Evolutionary conservation across 2,113 vertebrate genomes (phyloP), one percentile per base, ranked within the genome.

Genomic region (Poeciliopsis retropinna): DNA sequence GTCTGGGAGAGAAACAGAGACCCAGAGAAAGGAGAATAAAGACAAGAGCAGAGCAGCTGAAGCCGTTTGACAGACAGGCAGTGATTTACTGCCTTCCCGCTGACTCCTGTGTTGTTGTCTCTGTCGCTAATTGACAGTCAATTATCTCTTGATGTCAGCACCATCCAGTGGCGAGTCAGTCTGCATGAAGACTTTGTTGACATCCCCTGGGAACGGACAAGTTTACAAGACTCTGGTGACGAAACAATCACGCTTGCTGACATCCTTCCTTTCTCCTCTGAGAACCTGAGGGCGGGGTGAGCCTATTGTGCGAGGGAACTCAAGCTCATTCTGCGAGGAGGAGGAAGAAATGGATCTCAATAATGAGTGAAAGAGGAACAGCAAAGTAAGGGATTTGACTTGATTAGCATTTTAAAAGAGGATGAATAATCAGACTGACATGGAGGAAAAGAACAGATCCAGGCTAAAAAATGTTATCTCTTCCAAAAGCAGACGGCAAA

Each of bases 41-140:
- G 80, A 79, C 73, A 78, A 81, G 76, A 76, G 68, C 14, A 32
- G 44, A 65, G 72, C 65, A 74, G 73, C 69, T 72, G 47, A 80
- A 74, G 81, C 75, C 25, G 30, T 31, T 80, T 85, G 87, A 89
- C 81, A 82, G 84, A 83, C 86, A 84, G 75, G 79, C 74, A 73
- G 84, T 87, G 89, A 91, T 93, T 93, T 85, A 80, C 86, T 84
- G 83, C 83, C 75, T 76, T 79, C 81, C 83, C 32, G 76, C 75
- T 28, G 86, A 91, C 79, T 85, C 83, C 72, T 82, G 57, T 62
- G 32, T 80, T 78, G 84, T 89, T 82, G 84, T 87, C 85, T 84
- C 67, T 65, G 76, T 88, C 79, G 70, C 76, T 87, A 88, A 90
- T 83, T 91, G 88, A 91, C 87, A 89, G 83, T 92, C 89, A 89